Base-by-base conservation (phyloP, 2,113 vertebrate species). In the Phodopus roborovskii region DNA sequence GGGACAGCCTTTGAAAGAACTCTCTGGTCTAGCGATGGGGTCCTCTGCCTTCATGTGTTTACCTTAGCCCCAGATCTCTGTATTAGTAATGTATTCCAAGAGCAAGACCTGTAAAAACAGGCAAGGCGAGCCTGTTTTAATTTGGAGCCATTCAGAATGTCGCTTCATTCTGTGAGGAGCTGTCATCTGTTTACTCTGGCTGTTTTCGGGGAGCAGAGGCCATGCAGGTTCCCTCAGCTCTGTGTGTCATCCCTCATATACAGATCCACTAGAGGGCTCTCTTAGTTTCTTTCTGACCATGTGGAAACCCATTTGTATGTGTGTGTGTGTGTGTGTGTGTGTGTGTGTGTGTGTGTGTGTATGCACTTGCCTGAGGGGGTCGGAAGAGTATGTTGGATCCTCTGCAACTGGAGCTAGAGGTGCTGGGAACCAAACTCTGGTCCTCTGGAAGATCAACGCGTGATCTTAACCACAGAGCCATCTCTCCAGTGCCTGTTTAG, bases 241-340 rank as follows among this genome's bases (percentile, higher is more conserved):
- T 48, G 28, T 77, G 42, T 28, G 0, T 92, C 39, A 70, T 0
- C n/a, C 12, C 79, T 71, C 53, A 10, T 12, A 1, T 5, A 2
- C 13, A 24, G 0, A 28, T 39, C 28, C 1, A 13, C 30, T 8
- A 9, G 62, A 2, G 0, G 2, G n/a, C 73, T 62, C 10, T 60
- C 71, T 58, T 79, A 16, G 78, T 75, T 75, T 75, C 53, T 79
- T 79, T 88, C 56, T 33, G 0, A 48, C 30, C 28, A 0, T 60
- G 1, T 19, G 62, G 22, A 66, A 83, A n/a, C 9, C 39, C 19
- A 4, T 50, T 4, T 50, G 6, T 12, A 36, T 58, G 28, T 19
- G 7, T 50, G 45, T 50, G 45, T 50, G 45, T 33, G 45, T 33
- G 13, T 33, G 45, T 48, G 74, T 7, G 42, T 28, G 42, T 12